Evolutionary conservation across 2,113 vertebrate genomes (phyloP).

Genomic region (Brienomyrus longianalis): DNA sequence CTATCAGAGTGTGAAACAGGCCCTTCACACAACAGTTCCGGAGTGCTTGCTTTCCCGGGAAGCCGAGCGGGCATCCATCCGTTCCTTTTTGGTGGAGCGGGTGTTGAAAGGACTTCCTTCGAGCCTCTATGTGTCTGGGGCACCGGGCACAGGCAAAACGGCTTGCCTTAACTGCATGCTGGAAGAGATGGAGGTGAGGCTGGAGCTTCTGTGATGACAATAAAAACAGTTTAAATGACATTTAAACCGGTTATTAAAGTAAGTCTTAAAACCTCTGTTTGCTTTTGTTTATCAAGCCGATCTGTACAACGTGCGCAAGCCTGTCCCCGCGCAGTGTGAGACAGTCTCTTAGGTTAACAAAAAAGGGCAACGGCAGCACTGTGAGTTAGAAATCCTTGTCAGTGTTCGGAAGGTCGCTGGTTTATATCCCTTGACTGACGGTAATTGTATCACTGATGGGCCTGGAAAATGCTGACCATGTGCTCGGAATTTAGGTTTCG

Average conservation of each 20-base stretch:
- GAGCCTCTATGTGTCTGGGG: conserved; percentile 88
- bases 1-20: conserved; percentile 75
- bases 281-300: neutral
- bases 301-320: neutral
- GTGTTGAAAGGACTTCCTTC: conserved; percentile 57
- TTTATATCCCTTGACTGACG: neutral
- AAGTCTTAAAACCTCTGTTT: neutral
- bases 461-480: neutral
- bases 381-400: neutral
- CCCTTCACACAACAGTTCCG: conserved; percentile 75
- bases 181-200: conserved; percentile 71
- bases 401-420: neutral
- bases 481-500: neutral
- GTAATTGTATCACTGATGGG: neutral
- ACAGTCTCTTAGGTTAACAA: neutral
- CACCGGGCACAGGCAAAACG: conserved; percentile 88
- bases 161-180: conserved; percentile 80
- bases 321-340: neutral
- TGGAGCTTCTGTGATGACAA: neutral
- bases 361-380: neutral
- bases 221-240: no score
- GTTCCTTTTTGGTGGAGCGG: conserved; percentile 68
- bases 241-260: neutral
- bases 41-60: conserved; percentile 75
- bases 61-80: conserved; percentile 59